Percentiles rank a stretch among this genome's conserved stretches.
These are phyloP conservation scores for Hycleus phaleratus DNA, from an alignment of 1,140 invertebrate species.

Conservation along the genomic window DNA sequence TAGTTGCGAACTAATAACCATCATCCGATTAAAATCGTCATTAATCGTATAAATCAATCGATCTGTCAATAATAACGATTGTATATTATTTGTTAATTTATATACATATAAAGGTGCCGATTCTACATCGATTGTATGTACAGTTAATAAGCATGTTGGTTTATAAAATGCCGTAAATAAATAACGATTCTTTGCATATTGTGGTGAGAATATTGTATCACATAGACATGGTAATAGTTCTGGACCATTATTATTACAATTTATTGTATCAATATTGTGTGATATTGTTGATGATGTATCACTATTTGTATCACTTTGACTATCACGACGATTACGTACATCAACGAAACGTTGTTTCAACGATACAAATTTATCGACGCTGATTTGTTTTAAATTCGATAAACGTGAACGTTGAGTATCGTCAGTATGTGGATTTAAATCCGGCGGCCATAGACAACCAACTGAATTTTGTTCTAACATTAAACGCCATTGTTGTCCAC, in stretches of 20 bases:
- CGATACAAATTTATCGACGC: constrained; percentile 56
- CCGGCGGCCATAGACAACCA: constrained; percentile 51
- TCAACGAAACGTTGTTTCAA: constrained; percentile 57
- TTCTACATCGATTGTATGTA: constrained; percentile 55
- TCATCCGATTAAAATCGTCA: constrained; percentile 43
- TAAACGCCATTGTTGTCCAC: constrained; percentile 55
- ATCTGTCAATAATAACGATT: constrained; percentile 52
- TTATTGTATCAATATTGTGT: constrained; percentile 28
- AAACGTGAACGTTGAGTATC: constrained; percentile 45
- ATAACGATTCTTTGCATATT: constrained; percentile 44
- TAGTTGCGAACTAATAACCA: constrained; percentile 53
- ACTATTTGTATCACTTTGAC: constrained; percentile 34
- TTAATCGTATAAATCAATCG: constrained; percentile 54
- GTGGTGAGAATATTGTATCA: constrained; percentile 45
- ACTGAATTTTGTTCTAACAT: constrained; percentile 54
- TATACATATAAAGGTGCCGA: constrained; percentile 60
- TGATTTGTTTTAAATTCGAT: constrained; percentile 56
- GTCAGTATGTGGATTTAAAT: constrained; percentile 38
- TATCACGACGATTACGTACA: constrained; percentile 29
- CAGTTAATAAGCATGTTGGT: constrained; percentile 45
- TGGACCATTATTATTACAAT: constrained; percentile 16
- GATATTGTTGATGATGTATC: constrained; percentile 25
- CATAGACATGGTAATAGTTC: constrained; percentile 36
- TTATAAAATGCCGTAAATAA: constrained; percentile 46
- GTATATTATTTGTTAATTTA: constrained; percentile 53